phyloP scores from a whole-genome alignment of 1,140 invertebrate genomes.

The Oryzaephilus surinamensis region DNA sequence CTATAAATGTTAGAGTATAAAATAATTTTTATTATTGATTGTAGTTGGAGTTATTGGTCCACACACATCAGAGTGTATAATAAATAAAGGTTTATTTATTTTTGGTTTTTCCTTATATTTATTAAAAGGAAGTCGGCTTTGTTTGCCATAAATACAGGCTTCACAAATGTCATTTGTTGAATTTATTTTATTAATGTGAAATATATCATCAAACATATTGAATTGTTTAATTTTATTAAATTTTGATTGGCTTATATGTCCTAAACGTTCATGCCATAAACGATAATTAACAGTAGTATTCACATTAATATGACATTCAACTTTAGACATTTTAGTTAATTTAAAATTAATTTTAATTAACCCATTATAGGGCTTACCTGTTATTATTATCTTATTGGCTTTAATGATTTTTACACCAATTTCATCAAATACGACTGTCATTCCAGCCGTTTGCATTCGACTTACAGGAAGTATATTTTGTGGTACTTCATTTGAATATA shows the following conservation, averaged over 20 bases:
- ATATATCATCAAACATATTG: background rate
- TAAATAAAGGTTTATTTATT: constrained; percentile 33
- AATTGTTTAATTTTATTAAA: constrained; percentile 18
- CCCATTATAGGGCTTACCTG: too few species aligned
- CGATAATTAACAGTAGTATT: constrained; percentile 22
- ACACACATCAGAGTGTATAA: constrained; percentile 37
- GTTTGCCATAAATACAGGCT: constrained; percentile 39
- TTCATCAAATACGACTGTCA: too few species aligned
- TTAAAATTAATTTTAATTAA: too few species aligned
- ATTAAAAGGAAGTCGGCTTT: constrained; percentile 33
- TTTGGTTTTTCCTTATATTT: constrained; percentile 29
- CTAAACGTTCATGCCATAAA: constrained; percentile 33
- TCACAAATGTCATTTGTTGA: constrained; percentile 34
- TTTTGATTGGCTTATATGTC: constrained; percentile 31
- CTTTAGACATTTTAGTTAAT: too few species aligned
- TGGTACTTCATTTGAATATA: too few species aligned
- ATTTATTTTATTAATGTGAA: background rate
- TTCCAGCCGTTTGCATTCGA: too few species aligned
- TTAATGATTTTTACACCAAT: too few species aligned
- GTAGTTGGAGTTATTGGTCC: constrained; percentile 35
- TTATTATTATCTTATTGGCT: too few species aligned
- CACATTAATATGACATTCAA: too few species aligned
- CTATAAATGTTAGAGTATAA: constrained; percentile 33
- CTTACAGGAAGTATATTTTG: too few species aligned
- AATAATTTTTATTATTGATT: constrained; percentile 33